These are phyloP conservation scores for Stenchaetothrips biformis DNA, from an alignment of 2,888 invertebrate species.

Conservation along the genomic window DNA sequence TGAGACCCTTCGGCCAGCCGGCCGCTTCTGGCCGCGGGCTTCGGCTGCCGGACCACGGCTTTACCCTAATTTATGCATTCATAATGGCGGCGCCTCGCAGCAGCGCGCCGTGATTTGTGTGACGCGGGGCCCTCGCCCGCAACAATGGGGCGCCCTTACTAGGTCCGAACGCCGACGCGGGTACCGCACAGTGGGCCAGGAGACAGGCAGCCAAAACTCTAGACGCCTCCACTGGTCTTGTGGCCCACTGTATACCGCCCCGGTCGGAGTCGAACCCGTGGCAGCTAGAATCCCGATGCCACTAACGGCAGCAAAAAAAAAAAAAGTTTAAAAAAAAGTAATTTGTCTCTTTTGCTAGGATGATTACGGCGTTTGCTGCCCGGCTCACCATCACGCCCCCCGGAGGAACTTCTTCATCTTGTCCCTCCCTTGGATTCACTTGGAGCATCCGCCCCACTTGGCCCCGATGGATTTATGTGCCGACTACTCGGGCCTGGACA, in stretches of 20 bases:
- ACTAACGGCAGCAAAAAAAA: no score
- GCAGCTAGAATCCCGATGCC: no score
- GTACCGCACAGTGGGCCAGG: not conserved
- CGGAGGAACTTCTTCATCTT: not conserved
- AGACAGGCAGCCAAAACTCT: not conserved
- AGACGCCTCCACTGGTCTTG: not conserved
- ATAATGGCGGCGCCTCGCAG: constrained; percentile 5
- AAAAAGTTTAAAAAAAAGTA: no score
- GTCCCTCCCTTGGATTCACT: not conserved
- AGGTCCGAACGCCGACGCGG: no score
- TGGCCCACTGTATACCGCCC: no score
- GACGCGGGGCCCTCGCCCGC: not conserved
- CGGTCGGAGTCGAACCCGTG: no score
- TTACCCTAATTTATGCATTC: constrained; percentile 1
- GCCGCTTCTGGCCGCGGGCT: not conserved
- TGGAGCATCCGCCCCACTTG: not conserved
- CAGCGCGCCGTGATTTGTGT: not conserved
- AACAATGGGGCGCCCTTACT: not conserved
- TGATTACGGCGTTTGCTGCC: not conserved
- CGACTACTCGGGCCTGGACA: not conserved
- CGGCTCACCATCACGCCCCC: not conserved
- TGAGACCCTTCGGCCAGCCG: not conserved
- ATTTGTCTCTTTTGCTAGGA: not conserved
- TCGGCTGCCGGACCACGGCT: not conserved
- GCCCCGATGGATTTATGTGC: not conserved